Evolutionary conservation across 2,113 vertebrate species (phyloP), one percentile per base, ranked within the genome.

Genomic region (Daphoenositta chrysoptera): DNA sequence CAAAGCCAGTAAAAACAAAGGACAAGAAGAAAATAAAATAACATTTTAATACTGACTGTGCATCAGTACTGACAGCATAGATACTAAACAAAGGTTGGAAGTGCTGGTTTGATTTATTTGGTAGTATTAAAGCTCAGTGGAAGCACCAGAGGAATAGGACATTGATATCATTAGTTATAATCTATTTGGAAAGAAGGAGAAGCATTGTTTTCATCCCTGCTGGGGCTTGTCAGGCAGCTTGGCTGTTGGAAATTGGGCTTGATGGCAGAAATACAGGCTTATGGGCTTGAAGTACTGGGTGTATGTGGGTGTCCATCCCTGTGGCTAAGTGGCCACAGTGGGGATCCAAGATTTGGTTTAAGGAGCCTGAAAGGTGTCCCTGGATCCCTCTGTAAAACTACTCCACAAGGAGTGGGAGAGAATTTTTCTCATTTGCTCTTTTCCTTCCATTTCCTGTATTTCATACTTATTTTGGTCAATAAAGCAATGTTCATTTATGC

Each of bases 141-240:
- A 89, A 77, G 50, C 64, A 75, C 35, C 68, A 63, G 77, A 92
- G 80, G 58, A 95, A 28, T 26, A 70, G 64, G 76, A 45, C 7
- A 27, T 51, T 58, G 68, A 50, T 90, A 77, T 80, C 53, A 54
- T 88, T 88, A 92, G 45, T 76, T 91, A 48, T 76, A 72, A 96
- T 70, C 79, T 90, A 17, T 70, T 94, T 90, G 94, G 63, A 45
- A 95, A 86, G 83, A 80, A 80, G 73, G 24, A 93, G 76, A 50
- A 79, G 44, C 71, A 72, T 77, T 88, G 69, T 91, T 91, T 94
- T 89, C n/a, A 60, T 50, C 75, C 91, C 87, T 89, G 47, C 56
- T 91, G 89, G 56, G 64, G 47, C 44, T 94, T 89, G 66, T 86
- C 68, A 77, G 66, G 31, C 57, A 51, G 40, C 48, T 60, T 78